phyloP scores from a whole-genome alignment of 2,113 vertebrate genomes.

The Python bivittatus region DNA sequence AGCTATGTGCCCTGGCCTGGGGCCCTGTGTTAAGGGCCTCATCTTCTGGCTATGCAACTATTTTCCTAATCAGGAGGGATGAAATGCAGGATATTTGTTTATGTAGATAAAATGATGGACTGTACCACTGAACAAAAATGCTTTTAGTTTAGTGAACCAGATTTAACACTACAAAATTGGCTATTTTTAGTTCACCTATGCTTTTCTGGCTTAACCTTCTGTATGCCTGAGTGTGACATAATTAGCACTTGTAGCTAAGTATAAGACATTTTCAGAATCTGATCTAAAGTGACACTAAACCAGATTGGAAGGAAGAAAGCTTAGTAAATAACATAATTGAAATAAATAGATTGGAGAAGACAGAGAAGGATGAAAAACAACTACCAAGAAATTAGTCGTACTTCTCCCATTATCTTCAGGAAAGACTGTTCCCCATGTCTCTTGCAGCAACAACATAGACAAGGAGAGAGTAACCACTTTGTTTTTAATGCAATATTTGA shows the following conservation, averaged over 20 bases:
- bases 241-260: neutral
- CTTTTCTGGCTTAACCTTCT: conserved; percentile 18
- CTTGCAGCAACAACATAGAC: neutral
- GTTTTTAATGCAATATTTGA: neutral
- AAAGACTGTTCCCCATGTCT: neutral
- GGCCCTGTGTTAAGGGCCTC: no score
- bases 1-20: no score
- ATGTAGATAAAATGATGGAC: conserved; percentile 33
- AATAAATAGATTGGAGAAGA: neutral
- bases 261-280: conserved; percentile 18
- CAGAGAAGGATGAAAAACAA: neutral
- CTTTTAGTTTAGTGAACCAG: conserved; percentile 71
- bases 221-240: neutral
- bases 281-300: neutral
- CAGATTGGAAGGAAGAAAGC: neutral
- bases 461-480: neutral
- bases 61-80: neutral
- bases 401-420: neutral
- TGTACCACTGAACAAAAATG: conserved; percentile 47
- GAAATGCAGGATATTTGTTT: conserved; percentile 56
- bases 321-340: neutral
- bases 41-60: no score
- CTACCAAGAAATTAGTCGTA: neutral
- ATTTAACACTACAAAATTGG: conserved; percentile 63
- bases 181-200: conserved; percentile 44